Base-by-base conservation (phyloP, 2,113 vertebrate genomes). In the Cynoglossus semilaevis region DNA sequence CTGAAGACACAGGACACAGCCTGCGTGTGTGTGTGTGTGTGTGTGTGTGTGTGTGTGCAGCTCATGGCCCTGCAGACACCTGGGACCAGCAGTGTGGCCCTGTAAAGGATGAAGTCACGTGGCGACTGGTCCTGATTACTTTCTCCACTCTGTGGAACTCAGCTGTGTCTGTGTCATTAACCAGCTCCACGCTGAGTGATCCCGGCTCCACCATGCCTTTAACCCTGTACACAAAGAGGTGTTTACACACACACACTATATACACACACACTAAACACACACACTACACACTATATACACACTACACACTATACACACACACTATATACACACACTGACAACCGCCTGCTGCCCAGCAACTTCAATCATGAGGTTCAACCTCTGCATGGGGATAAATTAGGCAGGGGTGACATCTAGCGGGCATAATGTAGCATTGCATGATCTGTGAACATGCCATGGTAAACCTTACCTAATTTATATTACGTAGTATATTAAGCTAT, bases 111-210 rank as follows among this genome's bases (percentile, higher is more conserved):
- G 79, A 78, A 88, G 74, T 79, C 71, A 63, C 79, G 83, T 85
- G 85, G 81, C 81, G 85, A 85, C 83, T 63, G 72, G 64, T 61
- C 71, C 81, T 90, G 87, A 89, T 91, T 90, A 84, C 85, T 88
- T 91, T 89, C 86, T 88, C 82, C 87, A 87, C 81, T 71, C 75
- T 82, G 85, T 52, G 79, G 85, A 88, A 89, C 89, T 85, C 72
- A 70, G 70, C 81, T 77, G 77, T 74, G 78, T 82, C 76, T 78
- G 81, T 83, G 76, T 83, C 81, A 87, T 88, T 88, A 88, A 83
- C 77, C 80, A 76, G 80, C 63, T 75, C 54, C 68, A 80, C 53
- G 65, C 70, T 38, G 48, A 77, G 73, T 72, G 75, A 82, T 56
- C 79, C 57, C 71, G 77, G 58, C 77, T 75, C 70, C 42, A 68